Base-by-base conservation (phyloP, 2,797 vertebrate species). In the Chromobotia macracanthus region DNA sequence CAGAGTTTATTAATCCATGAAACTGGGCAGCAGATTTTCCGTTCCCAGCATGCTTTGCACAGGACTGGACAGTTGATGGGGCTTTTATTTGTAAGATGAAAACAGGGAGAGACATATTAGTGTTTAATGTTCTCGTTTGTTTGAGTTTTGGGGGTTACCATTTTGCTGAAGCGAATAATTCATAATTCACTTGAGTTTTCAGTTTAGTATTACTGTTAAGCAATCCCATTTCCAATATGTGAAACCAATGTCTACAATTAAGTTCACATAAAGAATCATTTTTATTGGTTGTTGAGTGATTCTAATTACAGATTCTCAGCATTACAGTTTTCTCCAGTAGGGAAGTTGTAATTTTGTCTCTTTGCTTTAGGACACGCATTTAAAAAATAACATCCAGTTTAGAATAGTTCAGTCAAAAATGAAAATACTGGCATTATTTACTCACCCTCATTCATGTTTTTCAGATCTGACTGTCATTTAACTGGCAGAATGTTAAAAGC, bases 11-110 rank as follows among this genome's bases (percentile, higher is more conserved):
- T 9, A 55, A 55, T 55, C 51, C 9, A 55, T 55, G 8, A 55
- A 19, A 21, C 51, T n/a, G n/a, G 51, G 9, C 9, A 3, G 51
- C 19, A 19, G 51, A 55, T 55, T 68, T 41, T 35, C 38, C 35
- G 21, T 67, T 60, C 38, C 56, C 64, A n/a, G 64, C 63, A 50
- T 66, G 74, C 74, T 44, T 55, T 55, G 50, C 46, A 53, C 19
- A 64, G 23, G n/a, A 6, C 60, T 50, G 44, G 56, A n/a, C n/a
- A n/a, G n/a, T n/a, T n/a, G n/a, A 38, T 5, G 35, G 35, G 35
- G 4, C 5, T 38, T 38, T 41, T 41, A 41, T 41, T 41, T 9
- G 38, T 11, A 10, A 41, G 7, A 41, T 41, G 38, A 9, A 41
- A 41, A 41, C 7, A 9, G 38, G 8, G 7, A 41, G 38, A 41